Base-by-base conservation (phyloP, 35 echinoderm and acorn worm genomes). In the Ptychodera flava region DNA sequence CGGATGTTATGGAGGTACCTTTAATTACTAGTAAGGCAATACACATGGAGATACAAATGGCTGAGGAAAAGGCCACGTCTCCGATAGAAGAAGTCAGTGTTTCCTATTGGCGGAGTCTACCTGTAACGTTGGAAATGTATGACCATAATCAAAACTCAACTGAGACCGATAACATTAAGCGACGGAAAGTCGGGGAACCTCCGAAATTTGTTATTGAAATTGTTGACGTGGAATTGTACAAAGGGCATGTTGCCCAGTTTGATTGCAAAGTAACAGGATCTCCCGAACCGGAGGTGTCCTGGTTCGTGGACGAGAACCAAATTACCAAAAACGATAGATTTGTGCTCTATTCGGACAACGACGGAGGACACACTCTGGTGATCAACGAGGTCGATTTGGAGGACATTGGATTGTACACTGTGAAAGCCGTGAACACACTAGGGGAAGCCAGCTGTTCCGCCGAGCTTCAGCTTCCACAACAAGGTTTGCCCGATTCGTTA, bases 231-330 rank as follows among this genome's bases (percentile, higher is more conserved):
- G 96, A 99, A 88, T 90, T 94, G 16, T 92, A 99, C 64, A 90
- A 91, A 30, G 96, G 96, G 0, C 92, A 99, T 77, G 85, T 99
- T 78, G 96, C 94, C 0, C 88, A 91, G 28, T 99, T 94, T 88
- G 82, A 94, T 81, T 92, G 92, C 77, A 86, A 89, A 45, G 94
- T 90, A 85, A 85, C 85, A 16, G 91, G 92, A 85, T 88, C 90
- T 82, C 96, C 96, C 29, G 82, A 84, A 35, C 90, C 96, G 10
- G 92, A 94, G 27, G 93, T 99, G 16, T 81, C 78, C 29, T 99
- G 96, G 96, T 99, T 83, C 37, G 92, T 92, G 36, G 92, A 86
- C 10, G 90, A 87, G 35, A 79, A 38, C 30, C 88, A 90, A 77
- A 83, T 94, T 1, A 77, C 84, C 37, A 82, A 22, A 33, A 89